A percentile compares a stretch with the other conserved stretches of the same genome.
phyloP scores from a whole-genome alignment of 2,113 vertebrate species.

The Gracilinanus agilis region DNA sequence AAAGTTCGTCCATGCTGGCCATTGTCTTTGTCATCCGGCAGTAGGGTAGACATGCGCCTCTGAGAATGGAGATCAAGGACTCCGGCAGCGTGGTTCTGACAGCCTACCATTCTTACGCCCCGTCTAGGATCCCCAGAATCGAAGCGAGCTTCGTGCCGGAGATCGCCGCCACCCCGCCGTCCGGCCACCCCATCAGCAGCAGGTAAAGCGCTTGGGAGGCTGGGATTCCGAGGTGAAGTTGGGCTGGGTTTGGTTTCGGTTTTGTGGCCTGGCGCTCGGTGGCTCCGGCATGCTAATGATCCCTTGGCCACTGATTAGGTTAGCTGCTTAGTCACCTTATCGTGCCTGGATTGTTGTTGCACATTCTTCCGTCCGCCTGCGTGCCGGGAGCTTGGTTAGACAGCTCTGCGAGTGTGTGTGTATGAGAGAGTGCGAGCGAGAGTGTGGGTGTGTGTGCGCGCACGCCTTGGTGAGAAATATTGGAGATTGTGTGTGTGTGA shows the following conservation, averaged over 20 bases:
- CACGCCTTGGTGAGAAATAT: neutral
- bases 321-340: fast-evolving
- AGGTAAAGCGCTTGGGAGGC: constrained; percentile 76
- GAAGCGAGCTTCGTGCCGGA: constrained; percentile 85
- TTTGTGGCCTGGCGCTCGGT: neutral
- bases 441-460: too few species aligned
- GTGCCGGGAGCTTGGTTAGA: constrained; percentile 25
- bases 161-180: constrained; percentile 62
- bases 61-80: constrained; percentile 91
- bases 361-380: neutral
- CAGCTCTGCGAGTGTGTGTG: neutral
- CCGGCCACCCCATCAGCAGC: constrained; percentile 81
- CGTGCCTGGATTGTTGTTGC: neutral
- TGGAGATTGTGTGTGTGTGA: neutral
- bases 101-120: constrained; percentile 90
- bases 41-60: constrained; percentile 73
- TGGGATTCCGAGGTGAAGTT: neutral
- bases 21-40: constrained; percentile 42
- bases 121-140: constrained; percentile 80
- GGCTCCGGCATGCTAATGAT: neutral
- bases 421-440: too few species aligned
- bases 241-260: fast-evolving
- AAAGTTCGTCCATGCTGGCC: constrained; percentile 43
- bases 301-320: neutral
- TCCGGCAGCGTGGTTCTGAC: constrained; percentile 92